phyloP scores from a whole-genome alignment of 2,888 invertebrate genomes.

The Yponomeuta malinellus region DNA sequence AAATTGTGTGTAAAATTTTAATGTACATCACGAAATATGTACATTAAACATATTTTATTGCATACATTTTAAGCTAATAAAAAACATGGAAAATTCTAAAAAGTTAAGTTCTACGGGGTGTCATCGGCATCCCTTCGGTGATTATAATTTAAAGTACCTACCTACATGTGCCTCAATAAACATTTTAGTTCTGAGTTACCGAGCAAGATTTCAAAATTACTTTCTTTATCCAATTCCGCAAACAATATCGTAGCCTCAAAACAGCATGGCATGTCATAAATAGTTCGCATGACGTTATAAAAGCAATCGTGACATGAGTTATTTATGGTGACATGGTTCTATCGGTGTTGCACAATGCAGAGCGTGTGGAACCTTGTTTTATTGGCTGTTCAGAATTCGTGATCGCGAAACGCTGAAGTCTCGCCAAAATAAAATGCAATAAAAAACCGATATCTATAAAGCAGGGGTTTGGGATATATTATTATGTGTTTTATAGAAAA shows the following conservation, averaged over 20 bases:
- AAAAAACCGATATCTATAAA: constrained; percentile 26
- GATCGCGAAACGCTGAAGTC: constrained; percentile 25
- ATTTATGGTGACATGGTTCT: constrained; percentile 30
- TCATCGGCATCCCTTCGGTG: too few relatives aligned
- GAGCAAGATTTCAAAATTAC: background rate
- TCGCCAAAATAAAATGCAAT: constrained; percentile 49
- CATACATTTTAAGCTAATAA: too few relatives aligned
- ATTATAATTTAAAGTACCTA: too few relatives aligned
- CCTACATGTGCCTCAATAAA: too few relatives aligned
- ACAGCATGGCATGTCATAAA: constrained; percentile 29
- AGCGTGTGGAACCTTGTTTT: constrained; percentile 28
- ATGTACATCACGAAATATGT: too few relatives aligned
- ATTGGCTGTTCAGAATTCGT: constrained; percentile 20
- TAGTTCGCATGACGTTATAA: constrained; percentile 31
- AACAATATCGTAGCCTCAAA: constrained; percentile 20
- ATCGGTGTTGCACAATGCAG: constrained; percentile 22
- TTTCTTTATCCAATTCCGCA: constrained; percentile 8
- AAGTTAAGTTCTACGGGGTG: too few relatives aligned
- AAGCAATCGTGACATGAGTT: constrained; percentile 26
- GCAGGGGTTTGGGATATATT: too few relatives aligned
- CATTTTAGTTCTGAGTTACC: background rate
- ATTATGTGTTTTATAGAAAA: too few relatives aligned
- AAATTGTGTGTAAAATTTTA: too few relatives aligned
- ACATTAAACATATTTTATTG: too few relatives aligned
- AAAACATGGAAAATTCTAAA: too few relatives aligned